A percentile compares a stretch with the other conserved stretches of the same genome.
Evolutionary conservation across 1,140 invertebrate species (phyloP).

Genomic region (Drosophila lacertosa): DNA sequence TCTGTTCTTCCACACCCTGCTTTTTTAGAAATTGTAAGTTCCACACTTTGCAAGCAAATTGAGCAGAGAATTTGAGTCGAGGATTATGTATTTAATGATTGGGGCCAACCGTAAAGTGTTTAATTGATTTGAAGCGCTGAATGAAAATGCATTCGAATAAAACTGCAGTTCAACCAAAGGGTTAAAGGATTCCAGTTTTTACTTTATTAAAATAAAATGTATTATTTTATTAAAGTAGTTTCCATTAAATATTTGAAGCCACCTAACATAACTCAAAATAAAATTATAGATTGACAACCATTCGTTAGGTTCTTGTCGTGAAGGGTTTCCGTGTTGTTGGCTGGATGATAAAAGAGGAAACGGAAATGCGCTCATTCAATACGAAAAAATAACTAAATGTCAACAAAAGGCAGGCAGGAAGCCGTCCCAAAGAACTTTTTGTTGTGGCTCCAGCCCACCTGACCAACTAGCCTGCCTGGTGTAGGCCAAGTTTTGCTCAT

Average conservation of each 20-base stretch:
- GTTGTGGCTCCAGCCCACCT: constrained; percentile 1
- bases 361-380: constrained; percentile 38
- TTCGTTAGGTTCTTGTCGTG: constrained; percentile 2
- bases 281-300: constrained; percentile 4
- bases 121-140: not conserved
- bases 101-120: not conserved
- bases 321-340: constrained; percentile 12
- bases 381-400: constrained; percentile 28
- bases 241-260: not conserved
- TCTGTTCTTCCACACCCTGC: constrained; percentile 1
- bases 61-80: constrained; percentile 51
- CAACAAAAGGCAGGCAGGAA: constrained; percentile 35
- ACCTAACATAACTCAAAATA: not conserved
- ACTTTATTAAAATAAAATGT: too few relatives aligned
- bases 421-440: constrained; percentile 5
- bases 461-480: not conserved
- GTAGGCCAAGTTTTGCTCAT: not conserved
- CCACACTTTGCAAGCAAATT: constrained; percentile 51
- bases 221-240: too few relatives aligned
- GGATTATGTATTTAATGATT: constrained; percentile 3
- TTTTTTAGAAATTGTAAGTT: constrained; percentile 5
- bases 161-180: too few relatives aligned
- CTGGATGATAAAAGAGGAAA: constrained; percentile 8
- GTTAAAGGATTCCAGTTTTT: too few relatives aligned
- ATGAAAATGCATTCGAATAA: not conserved